A percentile compares a stretch with the other conserved stretches of the same genome.
These are phyloP conservation scores for Centropus unirufus DNA, from an alignment of 2,113 vertebrate species.

Conservation along the genomic window DNA sequence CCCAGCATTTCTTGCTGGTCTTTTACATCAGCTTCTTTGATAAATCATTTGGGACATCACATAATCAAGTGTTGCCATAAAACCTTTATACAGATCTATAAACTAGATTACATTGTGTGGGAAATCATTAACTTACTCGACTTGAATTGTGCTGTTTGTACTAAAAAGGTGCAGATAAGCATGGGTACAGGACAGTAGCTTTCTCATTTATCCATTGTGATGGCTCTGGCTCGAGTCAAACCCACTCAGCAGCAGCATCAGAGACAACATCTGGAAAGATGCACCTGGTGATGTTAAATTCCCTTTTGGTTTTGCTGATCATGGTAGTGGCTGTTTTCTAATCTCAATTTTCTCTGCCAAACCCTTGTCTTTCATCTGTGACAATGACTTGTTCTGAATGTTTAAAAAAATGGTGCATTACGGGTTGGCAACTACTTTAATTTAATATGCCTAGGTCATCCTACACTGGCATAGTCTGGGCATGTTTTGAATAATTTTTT, in stretches of 20 bases:
- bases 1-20: conserved; percentile 60
- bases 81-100: conserved; percentile 72
- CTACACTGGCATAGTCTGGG: background rate
- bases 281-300: conserved; percentile 6
- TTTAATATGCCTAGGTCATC: conserved; percentile 17
- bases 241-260: background rate
- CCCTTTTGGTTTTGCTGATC: background rate
- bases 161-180: background rate
- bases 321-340: background rate
- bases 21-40: conserved; percentile 78
- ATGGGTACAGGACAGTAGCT: background rate
- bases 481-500: background rate
- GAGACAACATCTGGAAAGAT: conserved; percentile 17
- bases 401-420: conserved; percentile 54
- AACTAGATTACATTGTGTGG: conserved; percentile 59
- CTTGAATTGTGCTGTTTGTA: conserved; percentile 19
- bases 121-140: conserved; percentile 63
- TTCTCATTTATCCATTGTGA: background rate
- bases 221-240: conserved; percentile 2
- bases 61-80: conserved; percentile 67
- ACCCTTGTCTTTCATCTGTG: conserved; percentile 5
- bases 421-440: conserved; percentile 14
- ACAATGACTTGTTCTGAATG: conserved; percentile 32
- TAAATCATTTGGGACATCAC: conserved; percentile 73
- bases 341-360: conserved; percentile 1